phyloP scores from a whole-genome alignment of 1,140 invertebrate genomes.

The Yoshiicerus persimilis region DNA sequence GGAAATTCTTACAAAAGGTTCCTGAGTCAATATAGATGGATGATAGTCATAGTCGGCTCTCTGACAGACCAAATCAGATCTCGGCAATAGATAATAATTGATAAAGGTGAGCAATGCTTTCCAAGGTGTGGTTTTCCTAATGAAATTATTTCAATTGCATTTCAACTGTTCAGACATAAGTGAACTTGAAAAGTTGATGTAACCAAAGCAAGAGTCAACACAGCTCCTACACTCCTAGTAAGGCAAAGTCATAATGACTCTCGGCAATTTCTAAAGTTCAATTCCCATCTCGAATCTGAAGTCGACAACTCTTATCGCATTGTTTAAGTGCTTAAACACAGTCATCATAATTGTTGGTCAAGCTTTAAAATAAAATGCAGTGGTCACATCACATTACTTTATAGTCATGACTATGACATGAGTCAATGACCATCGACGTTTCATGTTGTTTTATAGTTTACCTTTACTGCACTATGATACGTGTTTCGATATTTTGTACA shows the following conservation, averaged over 20 bases:
- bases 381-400: background rate
- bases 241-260: background rate
- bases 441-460: background rate
- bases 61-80: background rate
- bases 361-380: background rate
- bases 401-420: background rate
- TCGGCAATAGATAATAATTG: background rate
- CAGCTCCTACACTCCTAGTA: too few species aligned
- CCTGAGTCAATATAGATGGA: background rate
- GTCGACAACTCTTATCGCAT: slow-evolving; percentile 8
- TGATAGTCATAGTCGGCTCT: background rate
- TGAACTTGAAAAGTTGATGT: too few species aligned
- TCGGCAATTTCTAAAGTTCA: background rate
- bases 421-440: slow-evolving; percentile 2
- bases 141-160: background rate
- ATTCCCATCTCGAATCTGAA: background rate
- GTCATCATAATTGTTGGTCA: slow-evolving; percentile 1
- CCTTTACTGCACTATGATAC: background rate
- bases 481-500: background rate
- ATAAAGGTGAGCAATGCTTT: background rate
- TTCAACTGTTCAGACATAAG: background rate
- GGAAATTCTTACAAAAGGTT: background rate
- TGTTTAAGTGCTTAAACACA: background rate
- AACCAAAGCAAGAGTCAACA: background rate
- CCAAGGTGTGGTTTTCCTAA: background rate